phyloP scores from a whole-genome alignment of 2,113 vertebrate genomes.

The Pycnonotus jocosus region DNA sequence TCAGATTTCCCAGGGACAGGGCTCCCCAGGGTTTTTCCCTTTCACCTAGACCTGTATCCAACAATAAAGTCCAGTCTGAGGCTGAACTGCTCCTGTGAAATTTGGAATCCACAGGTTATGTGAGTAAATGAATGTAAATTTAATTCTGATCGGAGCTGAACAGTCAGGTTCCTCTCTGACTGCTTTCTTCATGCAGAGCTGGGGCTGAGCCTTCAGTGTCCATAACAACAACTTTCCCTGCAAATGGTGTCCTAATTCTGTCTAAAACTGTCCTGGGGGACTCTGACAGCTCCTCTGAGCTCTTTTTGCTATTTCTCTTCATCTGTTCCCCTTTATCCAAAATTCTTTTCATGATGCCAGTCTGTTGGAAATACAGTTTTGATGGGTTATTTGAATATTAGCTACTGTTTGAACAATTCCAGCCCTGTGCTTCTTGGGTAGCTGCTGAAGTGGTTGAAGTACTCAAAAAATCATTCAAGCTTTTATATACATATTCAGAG shows the following conservation, averaged over 20 bases:
- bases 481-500: slow-evolving; percentile 26
- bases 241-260: slow-evolving; percentile 62
- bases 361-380: slow-evolving; percentile 27
- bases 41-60: not conserved
- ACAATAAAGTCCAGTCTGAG: not conserved
- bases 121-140: slow-evolving; percentile 25
- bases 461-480: not conserved
- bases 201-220: slow-evolving; percentile 48
- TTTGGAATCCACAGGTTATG: not conserved
- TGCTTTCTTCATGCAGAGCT: not conserved
- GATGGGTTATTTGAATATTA: slow-evolving; percentile 51
- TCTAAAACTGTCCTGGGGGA: slow-evolving; percentile 63
- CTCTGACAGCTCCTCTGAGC: slow-evolving; percentile 54
- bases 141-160: not conserved
- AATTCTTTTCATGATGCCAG: slow-evolving; percentile 49
- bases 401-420: slow-evolving; percentile 9
- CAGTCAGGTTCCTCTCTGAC: not conserved
- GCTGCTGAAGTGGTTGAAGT: not conserved
- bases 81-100: not conserved
- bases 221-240: slow-evolving; percentile 57
- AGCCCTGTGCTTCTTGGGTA: slow-evolving; percentile 9
- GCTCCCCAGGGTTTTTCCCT: not conserved
- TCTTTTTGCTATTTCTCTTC: slow-evolving; percentile 51
- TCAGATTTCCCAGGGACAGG: not conserved
- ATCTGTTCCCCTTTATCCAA: slow-evolving; percentile 61